A percentile compares a stretch with the other conserved stretches of the same genome.
phyloP scores from a whole-genome alignment of 2,797 vertebrate genomes.

The Hephaestus fuliginosus region DNA sequence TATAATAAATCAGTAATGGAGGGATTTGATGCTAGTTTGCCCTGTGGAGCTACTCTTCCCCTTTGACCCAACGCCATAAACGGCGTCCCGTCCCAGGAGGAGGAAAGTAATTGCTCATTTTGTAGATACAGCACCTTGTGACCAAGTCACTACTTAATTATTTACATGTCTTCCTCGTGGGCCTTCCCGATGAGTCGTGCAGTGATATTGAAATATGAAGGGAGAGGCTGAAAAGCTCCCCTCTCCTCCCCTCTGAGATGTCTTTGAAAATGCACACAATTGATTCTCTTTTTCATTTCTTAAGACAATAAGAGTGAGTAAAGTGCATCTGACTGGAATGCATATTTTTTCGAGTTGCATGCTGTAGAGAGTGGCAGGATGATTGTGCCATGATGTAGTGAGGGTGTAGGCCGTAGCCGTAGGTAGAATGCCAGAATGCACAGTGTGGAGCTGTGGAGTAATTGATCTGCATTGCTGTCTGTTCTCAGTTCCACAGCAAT shows the following conservation, averaged over 20 bases:
- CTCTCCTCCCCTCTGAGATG: slow-evolving; percentile 37
- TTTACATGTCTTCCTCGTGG: slow-evolving; percentile 90
- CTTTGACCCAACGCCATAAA: slow-evolving; percentile 87
- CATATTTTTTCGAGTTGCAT: slow-evolving; percentile 32
- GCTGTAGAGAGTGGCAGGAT: slow-evolving; percentile 25
- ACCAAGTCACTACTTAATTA: slow-evolving; percentile 94
- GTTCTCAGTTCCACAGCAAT: slow-evolving; percentile 67
- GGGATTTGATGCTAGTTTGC: slow-evolving; percentile 86
- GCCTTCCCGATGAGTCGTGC: slow-evolving; percentile 85
- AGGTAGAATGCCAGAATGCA: slow-evolving; percentile 62
- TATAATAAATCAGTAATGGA: slow-evolving; percentile 83
- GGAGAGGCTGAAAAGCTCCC: slow-evolving; percentile 73
- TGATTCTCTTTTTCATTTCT: slow-evolving; percentile 50
- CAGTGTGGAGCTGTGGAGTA: slow-evolving; percentile 61
- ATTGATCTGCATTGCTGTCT: slow-evolving; percentile 79
- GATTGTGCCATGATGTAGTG: slow-evolving; percentile 60
- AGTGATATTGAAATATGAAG: slow-evolving; percentile 86
- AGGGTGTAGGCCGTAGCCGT: slow-evolving; percentile 36
- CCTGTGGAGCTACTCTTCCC: slow-evolving; percentile 83
- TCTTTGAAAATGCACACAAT: slow-evolving; percentile 48
- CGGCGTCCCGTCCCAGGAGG: slow-evolving; percentile 85
- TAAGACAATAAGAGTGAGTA: slow-evolving; percentile 50
- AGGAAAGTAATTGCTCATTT: slow-evolving; percentile 93
- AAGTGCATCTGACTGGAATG: slow-evolving; percentile 41
- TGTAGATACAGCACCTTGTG: slow-evolving; percentile 90